Conservation (phyloP, 2,888 invertebrate genomes). For the Platycheirus albimanus region DNA sequence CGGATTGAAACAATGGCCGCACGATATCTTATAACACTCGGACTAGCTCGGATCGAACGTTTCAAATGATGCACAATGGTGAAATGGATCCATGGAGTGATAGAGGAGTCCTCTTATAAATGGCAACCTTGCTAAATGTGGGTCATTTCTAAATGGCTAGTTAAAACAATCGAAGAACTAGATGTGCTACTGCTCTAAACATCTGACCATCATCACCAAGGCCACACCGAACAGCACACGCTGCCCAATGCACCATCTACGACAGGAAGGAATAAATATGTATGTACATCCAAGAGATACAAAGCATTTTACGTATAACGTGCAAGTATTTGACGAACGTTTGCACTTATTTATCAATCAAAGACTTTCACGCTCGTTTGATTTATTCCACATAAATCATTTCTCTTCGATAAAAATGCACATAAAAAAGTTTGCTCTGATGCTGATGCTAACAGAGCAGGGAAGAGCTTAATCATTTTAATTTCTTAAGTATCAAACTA, state of each 20-base stretch:
- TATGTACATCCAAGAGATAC: background rate
- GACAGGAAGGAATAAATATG: no score
- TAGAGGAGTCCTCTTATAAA: slow-evolving; percentile 54
- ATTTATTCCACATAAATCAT: slow-evolving; percentile 33
- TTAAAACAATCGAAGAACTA: slow-evolving; percentile 40
- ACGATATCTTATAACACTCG: background rate
- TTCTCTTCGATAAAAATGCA: no score
- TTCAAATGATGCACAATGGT: slow-evolving; percentile 45
- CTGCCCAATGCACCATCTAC: background rate
- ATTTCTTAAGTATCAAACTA: no score
- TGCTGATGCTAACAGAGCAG: no score
- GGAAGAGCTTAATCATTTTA: no score
- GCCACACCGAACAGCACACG: background rate
- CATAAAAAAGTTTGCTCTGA: no score
- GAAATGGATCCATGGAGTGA: slow-evolving; percentile 32
- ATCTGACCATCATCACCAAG: background rate
- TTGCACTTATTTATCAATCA: slow-evolving; percentile 34
- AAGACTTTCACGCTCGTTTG: slow-evolving; percentile 63
- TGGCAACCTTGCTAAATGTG: slow-evolving; percentile 25
- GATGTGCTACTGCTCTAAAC: no score
- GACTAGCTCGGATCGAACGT: background rate
- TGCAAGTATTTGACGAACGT: slow-evolving; percentile 16
- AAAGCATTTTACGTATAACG: no score
- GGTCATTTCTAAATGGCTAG: slow-evolving; percentile 52
- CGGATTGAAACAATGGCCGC: no score